Conservation (phyloP, 1,140 invertebrate genomes). For the Coboldia fuscipes region DNA sequence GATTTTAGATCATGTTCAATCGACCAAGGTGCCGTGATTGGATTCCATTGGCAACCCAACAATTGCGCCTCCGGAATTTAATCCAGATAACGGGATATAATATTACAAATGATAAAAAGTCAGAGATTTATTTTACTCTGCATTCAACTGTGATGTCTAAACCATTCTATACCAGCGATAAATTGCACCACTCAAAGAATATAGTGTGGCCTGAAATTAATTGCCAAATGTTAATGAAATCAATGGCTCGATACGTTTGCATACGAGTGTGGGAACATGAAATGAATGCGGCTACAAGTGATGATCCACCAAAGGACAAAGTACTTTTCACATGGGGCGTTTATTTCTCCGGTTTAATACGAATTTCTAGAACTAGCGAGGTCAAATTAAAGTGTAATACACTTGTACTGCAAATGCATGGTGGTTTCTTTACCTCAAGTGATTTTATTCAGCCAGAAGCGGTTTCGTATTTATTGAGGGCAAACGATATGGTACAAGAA, state of each 20-base stretch:
- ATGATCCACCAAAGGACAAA: slow-evolving; percentile 17
- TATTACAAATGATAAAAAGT: slow-evolving; percentile 22
- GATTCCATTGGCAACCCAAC: slow-evolving; percentile 37
- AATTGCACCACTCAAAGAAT: slow-evolving; percentile 28
- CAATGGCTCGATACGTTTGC: slow-evolving; percentile 16
- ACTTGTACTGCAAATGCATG: slow-evolving; percentile 69
- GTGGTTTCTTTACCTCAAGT: slow-evolving; percentile 58
- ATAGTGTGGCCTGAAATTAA: slow-evolving; percentile 43
- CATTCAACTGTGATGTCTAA: slow-evolving; percentile 59
- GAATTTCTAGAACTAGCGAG: slow-evolving; percentile 24
- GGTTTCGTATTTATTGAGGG: slow-evolving; percentile 9
- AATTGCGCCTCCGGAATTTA: slow-evolving; percentile 46
- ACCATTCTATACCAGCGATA: slow-evolving; percentile 74
- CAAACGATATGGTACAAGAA: not conserved
- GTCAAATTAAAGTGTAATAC: slow-evolving; percentile 49
- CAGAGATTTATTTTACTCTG: slow-evolving; percentile 52
- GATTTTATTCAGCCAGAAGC: slow-evolving; percentile 16
- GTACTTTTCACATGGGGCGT: slow-evolving; percentile 63
- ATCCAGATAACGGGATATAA: slow-evolving; percentile 45
- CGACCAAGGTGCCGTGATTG: slow-evolving; percentile 37
- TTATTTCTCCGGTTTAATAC: slow-evolving; percentile 58
- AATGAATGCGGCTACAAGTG: not conserved
- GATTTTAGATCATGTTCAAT: slow-evolving; percentile 24
- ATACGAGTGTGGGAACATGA: slow-evolving; percentile 14
- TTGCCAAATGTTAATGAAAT: slow-evolving; percentile 13